A percentile compares a stretch with the other conserved stretches of the same genome.
phyloP scores from a whole-genome alignment of 2,888 invertebrate species.

The Brenthis daphne region DNA sequence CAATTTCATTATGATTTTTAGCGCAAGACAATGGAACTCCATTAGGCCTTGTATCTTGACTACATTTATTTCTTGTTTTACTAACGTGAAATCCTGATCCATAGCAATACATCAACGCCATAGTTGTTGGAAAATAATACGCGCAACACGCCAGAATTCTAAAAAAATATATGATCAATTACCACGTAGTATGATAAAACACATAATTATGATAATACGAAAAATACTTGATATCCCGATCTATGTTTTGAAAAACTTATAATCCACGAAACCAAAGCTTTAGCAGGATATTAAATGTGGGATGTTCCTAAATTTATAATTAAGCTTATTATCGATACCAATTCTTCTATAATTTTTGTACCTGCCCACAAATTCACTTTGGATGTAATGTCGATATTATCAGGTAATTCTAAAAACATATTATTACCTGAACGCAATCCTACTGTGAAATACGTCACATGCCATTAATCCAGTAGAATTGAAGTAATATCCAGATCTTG shows the following conservation, averaged over 20 bases:
- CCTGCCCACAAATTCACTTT: too few species aligned
- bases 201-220: too few species aligned
- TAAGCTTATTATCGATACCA: neutral
- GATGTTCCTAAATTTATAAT: neutral
- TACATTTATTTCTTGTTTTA: conserved; percentile 86
- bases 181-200: too few species aligned
- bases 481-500: conserved; percentile 93
- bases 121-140: conserved; percentile 94
- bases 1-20: conserved; percentile 59
- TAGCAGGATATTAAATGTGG: too few species aligned
- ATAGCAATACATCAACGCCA: conserved; percentile 96
- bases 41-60: conserved; percentile 65
- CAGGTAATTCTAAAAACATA: too few species aligned
- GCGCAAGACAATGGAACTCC: conserved; percentile 68
- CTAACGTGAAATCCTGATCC: conserved; percentile 95
- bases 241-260: too few species aligned
- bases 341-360: too few species aligned
- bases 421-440: conserved; percentile 84
- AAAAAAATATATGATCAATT: conserved; percentile 48
- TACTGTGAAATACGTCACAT: conserved; percentile 93
- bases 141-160: conserved; percentile 93
- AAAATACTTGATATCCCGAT: too few species aligned
- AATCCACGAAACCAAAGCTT: too few species aligned
- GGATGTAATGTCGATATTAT: too few species aligned
- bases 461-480: conserved; percentile 92